Percentiles rank a stretch among this genome's conserved stretches.
These are phyloP conservation scores for Sminthopsis crassicaudata DNA, from an alignment of 2,113 vertebrate genomes.

Conservation along the genomic window DNA sequence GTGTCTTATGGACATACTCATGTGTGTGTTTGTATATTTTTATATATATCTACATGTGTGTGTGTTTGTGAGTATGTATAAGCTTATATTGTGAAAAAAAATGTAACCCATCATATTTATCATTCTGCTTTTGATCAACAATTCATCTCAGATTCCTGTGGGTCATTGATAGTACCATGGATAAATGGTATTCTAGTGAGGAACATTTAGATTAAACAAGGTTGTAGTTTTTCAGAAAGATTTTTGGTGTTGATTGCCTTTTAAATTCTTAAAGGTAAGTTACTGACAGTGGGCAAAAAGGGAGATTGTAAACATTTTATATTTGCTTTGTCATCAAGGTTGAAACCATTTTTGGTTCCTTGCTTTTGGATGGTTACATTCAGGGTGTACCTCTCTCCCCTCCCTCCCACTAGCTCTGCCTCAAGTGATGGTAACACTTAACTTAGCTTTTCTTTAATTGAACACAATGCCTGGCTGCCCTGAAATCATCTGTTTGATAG, in stretches of 20 bases:
- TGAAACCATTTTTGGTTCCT: constrained; percentile 55
- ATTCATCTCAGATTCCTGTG: constrained; percentile 63
- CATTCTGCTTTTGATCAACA: constrained; percentile 69
- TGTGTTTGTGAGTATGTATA: constrained; percentile 64
- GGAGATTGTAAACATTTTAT: constrained; percentile 28
- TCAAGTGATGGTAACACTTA: constrained; percentile 29
- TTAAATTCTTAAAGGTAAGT: constrained; percentile 48
- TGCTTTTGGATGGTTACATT: constrained; percentile 29
- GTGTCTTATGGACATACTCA: background rate
- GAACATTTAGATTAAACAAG: constrained; percentile 74
- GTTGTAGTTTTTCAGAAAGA: constrained; percentile 63
- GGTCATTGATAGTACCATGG: constrained; percentile 65
- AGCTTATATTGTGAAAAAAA: constrained; percentile 63
- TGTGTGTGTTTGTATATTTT: background rate
- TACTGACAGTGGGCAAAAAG: constrained; percentile 42
- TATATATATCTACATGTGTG: constrained; percentile 52
- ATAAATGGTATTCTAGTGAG: constrained; percentile 61
- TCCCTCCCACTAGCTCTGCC: background rate
- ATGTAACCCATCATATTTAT: constrained; percentile 70
- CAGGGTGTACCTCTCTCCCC: background rate
- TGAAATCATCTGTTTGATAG: constrained; percentile 52
- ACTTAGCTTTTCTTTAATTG: constrained; percentile 57
- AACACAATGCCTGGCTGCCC: constrained; percentile 20
- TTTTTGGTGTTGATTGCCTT: constrained; percentile 63
- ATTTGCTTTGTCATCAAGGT: constrained; percentile 51